Percentiles rank a stretch among this genome's conserved stretches.
Conservation (phyloP, 2,113 vertebrate genomes). For the Struthidea cinerea region DNA sequence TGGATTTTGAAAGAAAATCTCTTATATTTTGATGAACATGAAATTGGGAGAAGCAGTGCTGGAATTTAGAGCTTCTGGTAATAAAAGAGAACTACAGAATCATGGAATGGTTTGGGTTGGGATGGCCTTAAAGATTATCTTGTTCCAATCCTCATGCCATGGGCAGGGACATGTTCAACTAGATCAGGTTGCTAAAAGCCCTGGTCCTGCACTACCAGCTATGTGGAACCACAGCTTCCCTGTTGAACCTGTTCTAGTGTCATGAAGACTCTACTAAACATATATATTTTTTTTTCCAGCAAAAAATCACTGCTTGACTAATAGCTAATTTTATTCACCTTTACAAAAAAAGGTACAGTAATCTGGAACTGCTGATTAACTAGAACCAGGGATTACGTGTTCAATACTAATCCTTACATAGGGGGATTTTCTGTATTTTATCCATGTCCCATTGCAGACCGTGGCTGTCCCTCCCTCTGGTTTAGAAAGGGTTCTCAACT, state of each 20-base stretch:
- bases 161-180: not conserved
- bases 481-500: not conserved
- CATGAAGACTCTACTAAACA: not conserved
- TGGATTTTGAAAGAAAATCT: not conserved
- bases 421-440: not conserved
- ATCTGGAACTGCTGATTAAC: not conserved
- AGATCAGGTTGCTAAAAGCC: not conserved
- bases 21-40: not conserved
- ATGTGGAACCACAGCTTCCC: not conserved
- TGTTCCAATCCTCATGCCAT: not conserved
- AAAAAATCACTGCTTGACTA: not conserved
- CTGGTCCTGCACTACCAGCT: not conserved
- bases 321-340: not conserved
- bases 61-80: not conserved
- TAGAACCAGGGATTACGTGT: not conserved
- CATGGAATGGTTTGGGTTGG: not conserved
- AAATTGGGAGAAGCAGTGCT: not conserved
- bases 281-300: not conserved
- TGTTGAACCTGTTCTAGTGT: not conserved
- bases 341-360: not conserved
- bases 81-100: not conserved
- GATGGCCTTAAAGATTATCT: not conserved
- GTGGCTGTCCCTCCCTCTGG: too few species aligned
- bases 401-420: not conserved
- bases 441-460: not conserved